Conservation (phyloP, 2,888 invertebrate genomes). For the Drosophila acutilabella region DNA sequence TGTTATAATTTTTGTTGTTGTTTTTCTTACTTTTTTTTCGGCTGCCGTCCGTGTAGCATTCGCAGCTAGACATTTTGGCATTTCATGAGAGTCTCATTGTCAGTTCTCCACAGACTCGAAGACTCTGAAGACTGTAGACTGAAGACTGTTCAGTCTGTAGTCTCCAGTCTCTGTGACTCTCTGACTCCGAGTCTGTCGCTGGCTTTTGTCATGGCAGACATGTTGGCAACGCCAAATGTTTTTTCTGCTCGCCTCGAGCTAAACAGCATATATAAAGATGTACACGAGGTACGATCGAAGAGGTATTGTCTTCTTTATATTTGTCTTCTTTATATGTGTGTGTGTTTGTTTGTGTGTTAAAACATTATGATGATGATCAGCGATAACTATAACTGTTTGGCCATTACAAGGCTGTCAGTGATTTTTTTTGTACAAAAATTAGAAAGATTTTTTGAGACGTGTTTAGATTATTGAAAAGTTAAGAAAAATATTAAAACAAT, state of each 20-base stretch:
- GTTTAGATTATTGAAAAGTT: slow-evolving; percentile 11
- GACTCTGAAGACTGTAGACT: slow-evolving; percentile 26
- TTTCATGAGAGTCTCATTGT: slow-evolving; percentile 73
- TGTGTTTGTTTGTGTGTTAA: slow-evolving; percentile 24
- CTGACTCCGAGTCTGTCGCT: slow-evolving; percentile 12
- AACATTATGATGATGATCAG: slow-evolving; percentile 49
- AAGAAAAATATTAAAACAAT: slow-evolving; percentile 2
- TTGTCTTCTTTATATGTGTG: not conserved
- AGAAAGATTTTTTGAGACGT: slow-evolving; percentile 5
- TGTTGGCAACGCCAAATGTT: slow-evolving; percentile 78
- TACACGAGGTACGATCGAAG: slow-evolving; percentile 56
- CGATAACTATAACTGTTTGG: slow-evolving; percentile 47
- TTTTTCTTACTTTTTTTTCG: slow-evolving; percentile 29
- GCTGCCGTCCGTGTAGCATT: slow-evolving; percentile 61
- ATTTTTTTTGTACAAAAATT: slow-evolving; percentile 15
- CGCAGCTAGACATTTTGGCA: slow-evolving; percentile 80
- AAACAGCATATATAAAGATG: slow-evolving; percentile 63
- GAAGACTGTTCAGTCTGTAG: slow-evolving; percentile 19
- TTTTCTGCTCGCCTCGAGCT: slow-evolving; percentile 57
- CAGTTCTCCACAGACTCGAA: slow-evolving; percentile 50
- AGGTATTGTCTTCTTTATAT: slow-evolving; percentile 41
- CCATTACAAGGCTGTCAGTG: slow-evolving; percentile 44
- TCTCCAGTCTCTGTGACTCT: slow-evolving; percentile 24
- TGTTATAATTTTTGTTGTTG: slow-evolving; percentile 1
- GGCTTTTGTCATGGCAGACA: slow-evolving; percentile 78